Base-by-base conservation (phyloP, 2,113 vertebrate species). In the Mastomys natalensis region DNA sequence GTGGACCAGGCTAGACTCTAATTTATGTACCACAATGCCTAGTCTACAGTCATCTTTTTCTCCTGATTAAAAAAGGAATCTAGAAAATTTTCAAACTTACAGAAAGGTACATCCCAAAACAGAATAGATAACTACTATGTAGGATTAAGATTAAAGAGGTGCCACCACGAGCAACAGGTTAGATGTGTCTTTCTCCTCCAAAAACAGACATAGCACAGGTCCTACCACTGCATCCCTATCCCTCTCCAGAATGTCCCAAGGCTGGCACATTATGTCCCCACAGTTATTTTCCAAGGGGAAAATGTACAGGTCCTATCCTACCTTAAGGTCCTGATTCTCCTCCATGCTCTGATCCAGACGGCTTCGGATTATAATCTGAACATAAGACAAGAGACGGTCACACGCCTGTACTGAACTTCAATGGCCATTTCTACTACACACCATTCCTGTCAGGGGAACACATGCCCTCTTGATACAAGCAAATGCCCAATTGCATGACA, bases 261-360 rank as follows among this genome's bases (percentile, higher is more conserved):
- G 13, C 17, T 87, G 11, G 15, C 74, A 48, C 58, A 7, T 55
- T 60, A 88, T 3, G 64, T 51, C 76, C n/a, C 12, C 48, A 62
- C 13, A 68, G 24, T 29, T 90, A 81, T 88, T 93, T 86, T 74
- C 43, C 34, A 91, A 91, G 48, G 73, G 43, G 77, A 95, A 96
- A 89, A 87, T 80, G 37, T 40, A 8, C 24, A 95, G 24, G 48
- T 72, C 34, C 64, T 70, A 2, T 12, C 51, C 8, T 98, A 99
- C 99, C 99, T 99, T 99, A 34, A 99, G 97, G 62, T 99, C 99
- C 97, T 99, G 99, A 96, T 99, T 99, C 97, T 99, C 99, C 84
- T 99, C 99, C 99, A 99, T 98, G 37, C 99, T 99, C 98, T 99
- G 99, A 98, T 99, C 99, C 98, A 99, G 98, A 37, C 99, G 99